A percentile compares a stretch with the other conserved stretches of the same genome.
Conservation (phyloP, 1,140 invertebrate species). For the Conopomorpha cramerella region DNA sequence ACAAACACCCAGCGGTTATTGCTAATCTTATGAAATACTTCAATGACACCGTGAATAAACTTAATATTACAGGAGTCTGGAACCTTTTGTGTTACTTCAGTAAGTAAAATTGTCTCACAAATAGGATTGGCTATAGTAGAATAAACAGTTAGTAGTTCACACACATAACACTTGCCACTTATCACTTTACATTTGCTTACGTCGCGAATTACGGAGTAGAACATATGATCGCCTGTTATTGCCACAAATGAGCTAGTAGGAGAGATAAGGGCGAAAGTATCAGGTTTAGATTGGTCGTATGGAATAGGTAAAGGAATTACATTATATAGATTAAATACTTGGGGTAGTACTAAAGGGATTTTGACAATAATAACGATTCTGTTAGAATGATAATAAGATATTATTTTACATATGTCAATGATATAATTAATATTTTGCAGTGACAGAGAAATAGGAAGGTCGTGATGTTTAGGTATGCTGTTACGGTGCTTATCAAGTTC, state of each 20-base stretch:
- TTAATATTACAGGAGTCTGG: slow-evolving; percentile 1
- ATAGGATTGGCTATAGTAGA: slow-evolving; percentile 2
- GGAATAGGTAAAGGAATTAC: slow-evolving; percentile 6
- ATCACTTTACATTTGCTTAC: slow-evolving; percentile 4
- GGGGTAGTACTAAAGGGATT: slow-evolving; percentile 5
- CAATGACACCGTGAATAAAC: slow-evolving; percentile 2
- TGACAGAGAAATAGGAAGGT: slow-evolving; percentile 5
- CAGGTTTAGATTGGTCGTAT: slow-evolving; percentile 6
- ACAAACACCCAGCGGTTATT: slow-evolving; percentile 5
- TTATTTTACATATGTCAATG: slow-evolving; percentile 5
- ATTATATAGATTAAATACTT: slow-evolving; percentile 7
- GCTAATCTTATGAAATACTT: slow-evolving; percentile 5
- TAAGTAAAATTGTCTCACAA: slow-evolving; percentile 5
- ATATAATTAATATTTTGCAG: slow-evolving; percentile 7
- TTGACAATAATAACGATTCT: slow-evolving; percentile 6
- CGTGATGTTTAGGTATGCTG: slow-evolving; percentile 1
- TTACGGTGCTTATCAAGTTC: slow-evolving; percentile 2
- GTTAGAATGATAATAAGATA: slow-evolving; percentile 5
- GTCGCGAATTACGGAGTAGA: slow-evolving; percentile 5
- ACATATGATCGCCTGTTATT: slow-evolving; percentile 8
- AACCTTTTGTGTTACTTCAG: slow-evolving; percentile 3
- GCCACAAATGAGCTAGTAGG: slow-evolving; percentile 4
- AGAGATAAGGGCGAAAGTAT: slow-evolving; percentile 5
- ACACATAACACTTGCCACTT: slow-evolving; percentile 5
- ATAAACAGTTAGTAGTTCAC: slow-evolving; percentile 3